Base-by-base conservation (phyloP, 2,797 vertebrate species). In the Pogonophryne albipinna region DNA sequence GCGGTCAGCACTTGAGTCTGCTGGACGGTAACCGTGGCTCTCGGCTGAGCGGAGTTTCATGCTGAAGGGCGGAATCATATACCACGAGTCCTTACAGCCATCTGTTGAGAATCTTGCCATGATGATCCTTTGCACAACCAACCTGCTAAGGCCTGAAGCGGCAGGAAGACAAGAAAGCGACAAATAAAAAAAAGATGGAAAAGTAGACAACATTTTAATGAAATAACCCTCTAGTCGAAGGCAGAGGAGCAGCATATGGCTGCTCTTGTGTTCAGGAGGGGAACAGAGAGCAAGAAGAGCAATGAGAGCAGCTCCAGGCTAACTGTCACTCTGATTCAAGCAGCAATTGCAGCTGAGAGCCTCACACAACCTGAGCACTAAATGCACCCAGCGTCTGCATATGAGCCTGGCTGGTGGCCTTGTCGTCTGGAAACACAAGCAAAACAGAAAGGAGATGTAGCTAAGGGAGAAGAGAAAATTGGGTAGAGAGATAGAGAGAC, bases 321-420 rank as follows among this genome's bases (percentile, higher is more conserved):
- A 79, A 72, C 82, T 87, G 91, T 90, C 89, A 82, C 64, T 87
- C 74, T 74, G 61, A 82, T 76, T 87, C 75, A 87, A 87, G 71
- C 71, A 55, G 77, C 67, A 76, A 64, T 80, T 79, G 80, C 55
- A 69, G 76, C 56, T 70, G 66, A 79, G 80, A 77, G 80, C 81
- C 63, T 87, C 74, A 85, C 67, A 86, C 77, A 71, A 70, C 50
- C 59, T 56, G 74, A 91, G 75, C n/a, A 49, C 57, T 73, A 71
- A 74, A 64, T 79, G 73, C 77, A 38, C 58, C 58, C 44, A 20
- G 65, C 6, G 62, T 58, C 76, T 85, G 80, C 76, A 62, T 76
- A 55, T 70, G 80, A 75, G 62, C 66, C 61, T 73, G 70, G 74
- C 71, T 59, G 76, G 41, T 71, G 78, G 84, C 83, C 66, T 74